Evolutionary conservation across 37 sponge, comb jelly and placozoan genomes (phyloP).

Genomic region (Hexactinellida sp.): DNA sequence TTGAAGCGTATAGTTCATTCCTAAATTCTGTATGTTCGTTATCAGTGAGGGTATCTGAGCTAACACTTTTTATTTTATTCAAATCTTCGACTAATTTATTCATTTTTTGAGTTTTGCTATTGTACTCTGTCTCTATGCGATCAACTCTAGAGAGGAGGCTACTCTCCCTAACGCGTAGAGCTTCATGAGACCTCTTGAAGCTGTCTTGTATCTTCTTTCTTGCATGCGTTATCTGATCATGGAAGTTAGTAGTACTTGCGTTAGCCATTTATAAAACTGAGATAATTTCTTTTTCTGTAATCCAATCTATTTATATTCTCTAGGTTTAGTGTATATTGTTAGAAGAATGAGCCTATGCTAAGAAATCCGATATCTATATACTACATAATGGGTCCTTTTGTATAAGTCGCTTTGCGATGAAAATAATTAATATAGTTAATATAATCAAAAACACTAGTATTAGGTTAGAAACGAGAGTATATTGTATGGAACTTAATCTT

Average conservation of each 20-base stretch:
- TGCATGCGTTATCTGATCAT: neutral
- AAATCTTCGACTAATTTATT: neutral
- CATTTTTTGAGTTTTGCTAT: neutral
- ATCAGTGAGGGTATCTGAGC: neutral
- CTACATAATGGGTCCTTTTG: too few species aligned
- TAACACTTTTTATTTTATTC: neutral
- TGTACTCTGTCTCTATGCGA: neutral
- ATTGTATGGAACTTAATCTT: too few species aligned
- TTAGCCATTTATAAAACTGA: neutral
- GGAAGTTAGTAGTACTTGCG: neutral
- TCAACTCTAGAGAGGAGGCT: neutral
- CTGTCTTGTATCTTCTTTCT: slow-evolving; percentile 1
- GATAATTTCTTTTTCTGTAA: too few species aligned
- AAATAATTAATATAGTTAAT: too few species aligned
- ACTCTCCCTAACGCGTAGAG: neutral
- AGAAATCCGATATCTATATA: too few species aligned
- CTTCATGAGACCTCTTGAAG: slow-evolving; percentile 15
- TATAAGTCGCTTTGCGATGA: too few species aligned
- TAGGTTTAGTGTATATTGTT: too few species aligned
- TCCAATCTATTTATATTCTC: too few species aligned
- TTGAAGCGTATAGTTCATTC: neutral
- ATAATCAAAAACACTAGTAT: too few species aligned
- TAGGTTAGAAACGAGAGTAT: too few species aligned
- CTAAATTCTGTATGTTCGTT: neutral
- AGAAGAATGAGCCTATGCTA: too few species aligned